These are phyloP conservation scores for Cryptotis parvus DNA, from an alignment of 2,113 vertebrate genomes.

Conservation along the genomic window DNA sequence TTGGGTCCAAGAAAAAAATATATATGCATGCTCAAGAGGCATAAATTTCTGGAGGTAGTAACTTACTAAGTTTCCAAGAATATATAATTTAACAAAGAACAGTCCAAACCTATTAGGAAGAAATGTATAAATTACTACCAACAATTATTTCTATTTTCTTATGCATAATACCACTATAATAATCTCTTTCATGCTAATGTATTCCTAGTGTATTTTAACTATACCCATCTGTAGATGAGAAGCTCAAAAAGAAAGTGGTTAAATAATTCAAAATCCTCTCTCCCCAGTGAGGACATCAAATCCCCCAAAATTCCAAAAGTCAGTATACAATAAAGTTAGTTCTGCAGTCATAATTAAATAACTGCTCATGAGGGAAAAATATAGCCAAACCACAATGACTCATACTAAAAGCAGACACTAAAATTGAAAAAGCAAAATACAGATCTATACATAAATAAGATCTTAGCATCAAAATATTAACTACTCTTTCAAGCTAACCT, in stretches of 20 bases:
- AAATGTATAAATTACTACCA: conserved; percentile 36
- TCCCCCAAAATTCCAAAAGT: conserved; percentile 31
- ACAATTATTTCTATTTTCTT: neutral
- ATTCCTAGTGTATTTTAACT: conserved; percentile 43
- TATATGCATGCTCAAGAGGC: conserved; percentile 56
- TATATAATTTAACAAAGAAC: conserved; percentile 25
- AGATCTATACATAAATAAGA: conserved; percentile 45
- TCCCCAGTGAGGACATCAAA: conserved; percentile 41
- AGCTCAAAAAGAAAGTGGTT: conserved; percentile 24
- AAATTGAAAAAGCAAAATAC: conserved; percentile 47
- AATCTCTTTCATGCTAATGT: neutral
- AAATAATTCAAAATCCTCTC: conserved; percentile 47
- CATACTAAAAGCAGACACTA: conserved; percentile 45
- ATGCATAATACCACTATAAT: neutral
- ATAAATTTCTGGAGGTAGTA: conserved; percentile 46
- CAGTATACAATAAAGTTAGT: conserved; percentile 43
- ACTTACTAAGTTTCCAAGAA: conserved; percentile 64
- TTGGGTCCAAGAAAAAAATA: conserved; percentile 55
- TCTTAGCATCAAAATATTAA: conserved; percentile 30
- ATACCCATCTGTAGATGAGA: conserved; percentile 2
- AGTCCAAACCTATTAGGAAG: conserved; percentile 22
- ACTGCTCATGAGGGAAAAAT: conserved; percentile 50
- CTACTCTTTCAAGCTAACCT: neutral
- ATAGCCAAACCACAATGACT: conserved; percentile 31
- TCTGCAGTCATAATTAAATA: conserved; percentile 50